Evolutionary conservation across 2,888 invertebrate genomes (phyloP).

Genomic region (Catonia carolina): DNA sequence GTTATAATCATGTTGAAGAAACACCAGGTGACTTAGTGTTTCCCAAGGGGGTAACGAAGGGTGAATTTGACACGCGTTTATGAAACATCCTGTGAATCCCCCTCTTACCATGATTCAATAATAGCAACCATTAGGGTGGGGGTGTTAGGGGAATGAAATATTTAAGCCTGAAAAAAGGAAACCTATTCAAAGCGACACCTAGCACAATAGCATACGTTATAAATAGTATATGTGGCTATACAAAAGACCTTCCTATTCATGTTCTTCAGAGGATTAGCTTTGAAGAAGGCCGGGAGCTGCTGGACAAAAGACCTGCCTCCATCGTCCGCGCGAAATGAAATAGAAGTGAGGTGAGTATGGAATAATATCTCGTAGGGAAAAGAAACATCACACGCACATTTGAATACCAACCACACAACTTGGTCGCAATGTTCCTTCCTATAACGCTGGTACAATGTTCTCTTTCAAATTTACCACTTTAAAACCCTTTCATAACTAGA

Average conservation of each 20-base stretch:
- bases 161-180: constrained; percentile 29
- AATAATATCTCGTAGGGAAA: constrained; percentile 9
- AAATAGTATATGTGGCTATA: constrained; percentile 27
- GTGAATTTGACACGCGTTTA: constrained; percentile 12
- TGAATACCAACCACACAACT: neutral
- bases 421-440: too few species aligned
- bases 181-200: constrained; percentile 28
- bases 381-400: constrained; percentile 6
- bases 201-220: constrained; percentile 26
- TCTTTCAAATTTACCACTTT: too few species aligned
- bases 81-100: constrained; percentile 11
- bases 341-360: constrained; percentile 5
- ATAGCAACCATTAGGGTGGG: constrained; percentile 4
- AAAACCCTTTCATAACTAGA: too few species aligned
- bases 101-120: neutral
- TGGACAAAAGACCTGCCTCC: constrained; percentile 2
- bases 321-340: constrained; percentile 8
- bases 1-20: too few species aligned
- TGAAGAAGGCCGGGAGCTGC: constrained; percentile 5
- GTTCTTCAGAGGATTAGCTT: constrained; percentile 16
- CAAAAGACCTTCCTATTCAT: constrained; percentile 26
- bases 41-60: neutral
- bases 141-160: constrained; percentile 24
- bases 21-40: constrained; percentile 8
- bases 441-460: too few species aligned